These are phyloP conservation scores for Heteromurus nitidus DNA, from an alignment of 2,888 invertebrate genomes.

Conservation along the genomic window DNA sequence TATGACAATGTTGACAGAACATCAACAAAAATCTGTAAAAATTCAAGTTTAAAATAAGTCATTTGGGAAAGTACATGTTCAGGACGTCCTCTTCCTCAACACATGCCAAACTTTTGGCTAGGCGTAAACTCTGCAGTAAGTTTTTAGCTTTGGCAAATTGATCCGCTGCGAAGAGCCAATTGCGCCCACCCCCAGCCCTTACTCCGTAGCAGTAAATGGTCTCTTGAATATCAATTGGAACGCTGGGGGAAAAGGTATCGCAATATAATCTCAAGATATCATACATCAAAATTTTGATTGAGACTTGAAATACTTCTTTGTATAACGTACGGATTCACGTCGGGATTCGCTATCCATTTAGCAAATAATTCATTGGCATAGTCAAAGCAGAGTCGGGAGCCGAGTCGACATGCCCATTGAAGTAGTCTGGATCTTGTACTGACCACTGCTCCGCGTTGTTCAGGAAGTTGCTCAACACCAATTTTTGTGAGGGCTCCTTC, in stretches of 20 bases:
- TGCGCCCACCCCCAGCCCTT: constrained; percentile 50
- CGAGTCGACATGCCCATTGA: constrained; percentile 62
- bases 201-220: constrained; percentile 64
- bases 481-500: constrained; percentile 58
- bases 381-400: constrained; percentile 34
- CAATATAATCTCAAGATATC: too few relatives aligned
- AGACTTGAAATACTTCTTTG: too few relatives aligned
- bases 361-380: constrained; percentile 54
- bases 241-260: too few relatives aligned
- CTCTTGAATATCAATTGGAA: constrained; percentile 57
- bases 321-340: constrained; percentile 57
- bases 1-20: too few relatives aligned
- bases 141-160: constrained; percentile 49
- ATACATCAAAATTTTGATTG: too few relatives aligned
- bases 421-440: constrained; percentile 48
- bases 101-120: constrained; percentile 60
- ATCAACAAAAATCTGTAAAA: neutral
- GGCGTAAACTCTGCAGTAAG: constrained; percentile 38
- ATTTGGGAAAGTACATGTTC: constrained; percentile 49
- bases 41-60: too few relatives aligned
- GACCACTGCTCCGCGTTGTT: constrained; percentile 51
- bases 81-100: constrained; percentile 43
- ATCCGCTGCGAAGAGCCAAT: constrained; percentile 51
- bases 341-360: constrained; percentile 49
- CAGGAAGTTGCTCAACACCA: constrained; percentile 55